Evolutionary conservation across 2,113 vertebrate genomes (phyloP).

Genomic region (Aptenodytes forsteri): DNA sequence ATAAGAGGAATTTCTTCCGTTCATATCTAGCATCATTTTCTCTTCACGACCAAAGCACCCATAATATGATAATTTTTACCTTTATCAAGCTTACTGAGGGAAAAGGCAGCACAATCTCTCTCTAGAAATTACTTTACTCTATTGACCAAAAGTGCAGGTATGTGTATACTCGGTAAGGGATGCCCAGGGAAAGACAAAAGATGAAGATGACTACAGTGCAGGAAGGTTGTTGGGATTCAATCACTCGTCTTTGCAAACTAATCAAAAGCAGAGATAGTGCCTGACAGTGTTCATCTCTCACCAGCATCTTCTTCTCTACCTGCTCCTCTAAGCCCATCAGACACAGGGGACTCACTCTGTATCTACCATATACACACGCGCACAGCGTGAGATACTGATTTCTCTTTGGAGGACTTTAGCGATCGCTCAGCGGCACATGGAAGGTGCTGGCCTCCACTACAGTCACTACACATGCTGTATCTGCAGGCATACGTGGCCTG

Average conservation of each 20-base stretch:
- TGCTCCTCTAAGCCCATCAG: not conserved
- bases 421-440: accelerated
- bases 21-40: conserved; percentile 70
- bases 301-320: not conserved
- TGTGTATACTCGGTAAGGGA: not conserved
- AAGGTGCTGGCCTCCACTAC: not conserved
- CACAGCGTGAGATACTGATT: accelerated
- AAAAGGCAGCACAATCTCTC: conserved; percentile 59
- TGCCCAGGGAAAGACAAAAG: conserved; percentile 6
- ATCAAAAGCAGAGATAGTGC: not conserved
- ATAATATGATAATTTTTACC: conserved; percentile 75
- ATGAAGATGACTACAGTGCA: not conserved
- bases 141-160: conserved; percentile 49
- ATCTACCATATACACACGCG: no score
- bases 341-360: not conserved
- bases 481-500: not conserved
- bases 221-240: not conserved
- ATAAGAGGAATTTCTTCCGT: conserved; percentile 71
- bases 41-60: conserved; percentile 68
- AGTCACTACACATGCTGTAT: not conserved
- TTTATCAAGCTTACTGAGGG: conserved; percentile 63
- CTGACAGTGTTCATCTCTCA: not conserved
- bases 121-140: conserved; percentile 51
- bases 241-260: conserved; percentile 5
- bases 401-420: not conserved